Conservation (phyloP, 2,888 invertebrate species). For the Chelonus formosanus region DNA sequence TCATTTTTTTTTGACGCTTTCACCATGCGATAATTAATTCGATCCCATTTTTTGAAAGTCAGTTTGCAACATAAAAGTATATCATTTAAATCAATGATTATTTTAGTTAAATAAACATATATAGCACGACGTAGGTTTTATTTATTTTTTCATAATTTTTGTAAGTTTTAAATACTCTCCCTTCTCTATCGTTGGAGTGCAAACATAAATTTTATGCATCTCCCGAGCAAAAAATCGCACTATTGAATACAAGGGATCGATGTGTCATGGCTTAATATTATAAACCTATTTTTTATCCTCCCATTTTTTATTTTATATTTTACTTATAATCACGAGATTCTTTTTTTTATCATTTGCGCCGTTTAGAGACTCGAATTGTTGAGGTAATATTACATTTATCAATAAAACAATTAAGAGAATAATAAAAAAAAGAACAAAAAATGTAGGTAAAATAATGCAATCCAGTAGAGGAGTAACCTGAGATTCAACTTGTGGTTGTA, state of each 20-base stretch:
- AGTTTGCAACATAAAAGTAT: no score
- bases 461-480: slow-evolving; percentile 19
- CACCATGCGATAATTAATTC: slow-evolving; percentile 4
- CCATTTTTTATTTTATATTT: slow-evolving; percentile 21
- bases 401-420: neutral
- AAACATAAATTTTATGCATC: slow-evolving; percentile 2
- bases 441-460: slow-evolving; percentile 12
- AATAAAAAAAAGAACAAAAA: slow-evolving; percentile 1
- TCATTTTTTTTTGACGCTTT: slow-evolving; percentile 28
- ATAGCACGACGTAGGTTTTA: neutral
- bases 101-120: neutral
- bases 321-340: slow-evolving; percentile 28
- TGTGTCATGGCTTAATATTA: slow-evolving; percentile 16
- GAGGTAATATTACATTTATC: neutral
- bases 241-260: slow-evolving; percentile 9
- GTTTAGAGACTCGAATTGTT: slow-evolving; percentile 30
- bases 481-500: slow-evolving; percentile 26
- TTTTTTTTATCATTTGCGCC: slow-evolving; percentile 12
- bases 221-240: neutral
- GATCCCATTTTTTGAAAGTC: no score
- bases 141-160: neutral
- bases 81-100: neutral
- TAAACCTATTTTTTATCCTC: slow-evolving; percentile 10
- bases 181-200: no score
- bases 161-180: neutral